These are phyloP conservation scores for Cryptocheilus praepositus DNA, from an alignment of 2,888 invertebrate genomes.

Conservation along the genomic window DNA sequence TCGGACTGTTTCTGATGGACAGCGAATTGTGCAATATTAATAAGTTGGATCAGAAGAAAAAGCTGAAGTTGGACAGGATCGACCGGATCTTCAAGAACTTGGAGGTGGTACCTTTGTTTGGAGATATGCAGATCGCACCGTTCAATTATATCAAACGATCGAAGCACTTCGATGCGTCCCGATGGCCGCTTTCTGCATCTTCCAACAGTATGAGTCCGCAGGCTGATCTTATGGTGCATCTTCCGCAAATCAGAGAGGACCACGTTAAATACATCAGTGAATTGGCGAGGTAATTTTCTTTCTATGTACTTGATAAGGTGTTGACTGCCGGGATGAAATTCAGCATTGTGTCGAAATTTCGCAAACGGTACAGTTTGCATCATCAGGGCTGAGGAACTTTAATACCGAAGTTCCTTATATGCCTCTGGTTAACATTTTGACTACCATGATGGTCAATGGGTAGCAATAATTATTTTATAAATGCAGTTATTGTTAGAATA, in stretches of 20 bases:
- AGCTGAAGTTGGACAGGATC: slow-evolving; percentile 93
- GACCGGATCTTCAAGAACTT: slow-evolving; percentile 98
- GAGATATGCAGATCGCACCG: slow-evolving; percentile 99
- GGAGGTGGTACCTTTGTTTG: slow-evolving; percentile 97
- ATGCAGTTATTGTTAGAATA: too few species aligned
- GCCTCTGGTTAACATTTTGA: too few species aligned
- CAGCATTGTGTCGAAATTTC: too few species aligned
- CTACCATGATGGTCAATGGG: too few species aligned
- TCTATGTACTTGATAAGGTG: slow-evolving; percentile 15
- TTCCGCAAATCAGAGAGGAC: slow-evolving; percentile 95
- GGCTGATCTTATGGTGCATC: slow-evolving; percentile 95
- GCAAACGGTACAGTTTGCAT: too few species aligned
- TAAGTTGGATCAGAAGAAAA: slow-evolving; percentile 96
- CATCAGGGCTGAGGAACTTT: too few species aligned
- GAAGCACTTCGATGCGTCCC: slow-evolving; percentile 91
- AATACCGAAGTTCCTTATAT: too few species aligned
- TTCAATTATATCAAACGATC: slow-evolving; percentile 97
- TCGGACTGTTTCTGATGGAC: slow-evolving; percentile 97
- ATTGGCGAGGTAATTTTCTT: slow-evolving; percentile 80
- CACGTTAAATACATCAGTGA: slow-evolving; percentile 98
- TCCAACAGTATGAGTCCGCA: slow-evolving; percentile 89
- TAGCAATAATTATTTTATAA: too few species aligned
- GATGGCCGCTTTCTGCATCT: slow-evolving; percentile 93
- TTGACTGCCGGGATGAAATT: too few species aligned
- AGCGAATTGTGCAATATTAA: slow-evolving; percentile 95